These are phyloP conservation scores for Drosophila kurseongensis DNA, from an alignment of 1,140 invertebrate genomes.

Conservation along the genomic window DNA sequence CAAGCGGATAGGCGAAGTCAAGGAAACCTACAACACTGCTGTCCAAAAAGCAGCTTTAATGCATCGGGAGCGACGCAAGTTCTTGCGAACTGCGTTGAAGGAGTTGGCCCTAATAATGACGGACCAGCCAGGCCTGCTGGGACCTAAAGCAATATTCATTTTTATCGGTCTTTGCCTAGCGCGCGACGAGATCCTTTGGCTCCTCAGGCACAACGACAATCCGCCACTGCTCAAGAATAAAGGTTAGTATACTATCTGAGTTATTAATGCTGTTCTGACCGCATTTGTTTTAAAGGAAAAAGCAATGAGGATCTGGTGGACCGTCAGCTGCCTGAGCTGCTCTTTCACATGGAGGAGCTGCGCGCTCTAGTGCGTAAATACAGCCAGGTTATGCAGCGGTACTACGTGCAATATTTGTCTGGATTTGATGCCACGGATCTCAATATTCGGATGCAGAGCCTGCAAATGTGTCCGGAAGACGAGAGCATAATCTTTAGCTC, in stretches of 20 bases:
- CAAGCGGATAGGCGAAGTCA: conserved; percentile 96
- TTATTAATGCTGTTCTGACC: neutral
- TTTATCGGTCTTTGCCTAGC: conserved; percentile 98
- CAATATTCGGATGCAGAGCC: conserved; percentile 95
- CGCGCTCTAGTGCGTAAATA: conserved; percentile 96
- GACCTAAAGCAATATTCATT: conserved; percentile 98
- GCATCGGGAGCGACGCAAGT: conserved; percentile 98
- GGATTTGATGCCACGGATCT: conserved; percentile 97
- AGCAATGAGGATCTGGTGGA: conserved; percentile 95
- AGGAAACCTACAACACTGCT: conserved; percentile 96
- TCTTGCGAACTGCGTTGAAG: conserved; percentile 96
- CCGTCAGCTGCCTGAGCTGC: conserved; percentile 96
- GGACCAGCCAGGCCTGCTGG: conserved; percentile 98
- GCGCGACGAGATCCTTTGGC: conserved; percentile 98
- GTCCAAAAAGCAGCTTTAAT: conserved; percentile 95
- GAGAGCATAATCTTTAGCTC: conserved; percentile 97
- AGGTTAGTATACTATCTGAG: conserved; percentile 82
- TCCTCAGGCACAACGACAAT: conserved; percentile 98
- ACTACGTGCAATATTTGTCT: conserved; percentile 98
- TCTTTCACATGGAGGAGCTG: conserved; percentile 99
- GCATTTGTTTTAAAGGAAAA: conserved; percentile 85
- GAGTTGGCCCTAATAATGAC: conserved; percentile 97
- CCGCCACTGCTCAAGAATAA: conserved; percentile 94
- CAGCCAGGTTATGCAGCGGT: conserved; percentile 98
- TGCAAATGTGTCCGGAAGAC: conserved; percentile 95